Evolutionary conservation across 2,797 vertebrate species (phyloP).

Genomic region (Diplodus sargus): DNA sequence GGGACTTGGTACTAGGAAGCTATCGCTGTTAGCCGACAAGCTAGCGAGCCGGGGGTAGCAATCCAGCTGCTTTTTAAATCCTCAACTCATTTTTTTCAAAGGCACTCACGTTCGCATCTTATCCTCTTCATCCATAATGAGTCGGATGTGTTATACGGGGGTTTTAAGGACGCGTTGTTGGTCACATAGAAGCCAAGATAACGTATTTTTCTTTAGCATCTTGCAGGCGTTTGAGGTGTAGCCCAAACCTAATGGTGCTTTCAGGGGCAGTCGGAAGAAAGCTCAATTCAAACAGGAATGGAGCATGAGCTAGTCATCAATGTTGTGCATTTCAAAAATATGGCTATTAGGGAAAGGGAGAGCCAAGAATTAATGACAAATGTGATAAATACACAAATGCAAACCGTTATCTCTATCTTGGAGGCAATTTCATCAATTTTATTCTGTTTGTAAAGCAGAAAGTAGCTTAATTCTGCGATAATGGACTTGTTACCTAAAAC

Average conservation of each 20-base stretch:
- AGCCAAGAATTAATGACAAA: fast-evolving
- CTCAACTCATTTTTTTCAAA: constrained; percentile 2
- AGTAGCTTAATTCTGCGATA: fast-evolving
- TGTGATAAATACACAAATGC: background rate
- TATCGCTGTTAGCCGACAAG: constrained; percentile 66
- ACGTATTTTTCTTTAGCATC: constrained; percentile 63
- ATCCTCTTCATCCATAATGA: constrained; percentile 65
- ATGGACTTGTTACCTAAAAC: background rate
- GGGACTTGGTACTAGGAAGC: constrained; percentile 23
- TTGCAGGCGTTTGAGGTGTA: constrained; percentile 59
- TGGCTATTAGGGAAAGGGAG: fast-evolving
- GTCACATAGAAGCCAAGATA: constrained; percentile 49
- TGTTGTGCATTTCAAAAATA: fast-evolving
- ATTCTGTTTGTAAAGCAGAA: fast-evolving
- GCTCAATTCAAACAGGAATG: fast-evolving
- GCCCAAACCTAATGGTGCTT: constrained; percentile 60
- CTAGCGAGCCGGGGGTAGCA: constrained; percentile 56
- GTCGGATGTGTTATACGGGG: constrained; percentile 3
- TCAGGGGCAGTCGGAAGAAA: constrained; percentile 22
- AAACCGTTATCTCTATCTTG: background rate
- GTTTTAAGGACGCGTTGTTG: constrained; percentile 32
- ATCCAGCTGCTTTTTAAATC: constrained; percentile 34
- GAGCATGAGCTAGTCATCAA: background rate
- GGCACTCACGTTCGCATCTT: constrained; percentile 66
- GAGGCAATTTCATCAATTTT: background rate